Evolutionary conservation across 2,888 invertebrate species (phyloP).

Genomic region (Megastigmus dorsalis): DNA sequence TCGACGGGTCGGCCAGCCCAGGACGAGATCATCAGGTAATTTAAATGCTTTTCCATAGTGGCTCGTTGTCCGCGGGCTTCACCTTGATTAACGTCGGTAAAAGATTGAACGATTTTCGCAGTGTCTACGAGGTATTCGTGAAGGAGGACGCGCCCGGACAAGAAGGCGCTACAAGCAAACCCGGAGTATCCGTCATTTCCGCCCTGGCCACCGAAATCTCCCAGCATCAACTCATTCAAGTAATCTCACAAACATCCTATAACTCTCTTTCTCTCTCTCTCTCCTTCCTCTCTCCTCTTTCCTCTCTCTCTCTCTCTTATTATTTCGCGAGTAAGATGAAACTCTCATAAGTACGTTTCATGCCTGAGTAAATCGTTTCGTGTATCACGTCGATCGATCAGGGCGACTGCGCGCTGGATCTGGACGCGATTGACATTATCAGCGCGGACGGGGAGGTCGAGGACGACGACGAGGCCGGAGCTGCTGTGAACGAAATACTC

Average conservation of each 20-base stretch:
- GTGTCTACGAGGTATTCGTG: slow-evolving; percentile 70
- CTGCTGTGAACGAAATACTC: slow-evolving; percentile 9
- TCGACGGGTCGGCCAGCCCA: slow-evolving; percentile 9
- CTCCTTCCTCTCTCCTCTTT: background rate
- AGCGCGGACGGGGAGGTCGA: slow-evolving; percentile 44
- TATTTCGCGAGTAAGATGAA: background rate
- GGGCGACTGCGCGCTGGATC: slow-evolving; percentile 47
- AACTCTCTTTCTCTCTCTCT: background rate
- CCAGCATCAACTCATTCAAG: slow-evolving; percentile 62
- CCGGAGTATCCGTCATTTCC: slow-evolving; percentile 45
- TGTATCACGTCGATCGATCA: slow-evolving; percentile 30
- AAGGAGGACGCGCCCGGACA: slow-evolving; percentile 63
- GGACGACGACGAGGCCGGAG: slow-evolving; percentile 14
- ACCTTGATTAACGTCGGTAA: slow-evolving; percentile 37
- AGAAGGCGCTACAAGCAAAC: slow-evolving; percentile 52
- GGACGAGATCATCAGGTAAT: slow-evolving; percentile 54
- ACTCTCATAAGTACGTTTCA: background rate
- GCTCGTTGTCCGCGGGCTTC: slow-evolving; percentile 3
- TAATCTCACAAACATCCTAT: slow-evolving; percentile 53
- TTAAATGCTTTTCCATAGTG: slow-evolving; percentile 19
- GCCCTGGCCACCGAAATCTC: slow-evolving; percentile 50
- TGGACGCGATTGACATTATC: slow-evolving; percentile 50
- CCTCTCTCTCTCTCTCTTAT: background rate
- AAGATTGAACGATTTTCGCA: slow-evolving; percentile 55
- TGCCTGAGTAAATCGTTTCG: slow-evolving; percentile 30